phyloP scores from a whole-genome alignment of 2,797 vertebrate genomes.

The Threskiornis aethiopicus region DNA sequence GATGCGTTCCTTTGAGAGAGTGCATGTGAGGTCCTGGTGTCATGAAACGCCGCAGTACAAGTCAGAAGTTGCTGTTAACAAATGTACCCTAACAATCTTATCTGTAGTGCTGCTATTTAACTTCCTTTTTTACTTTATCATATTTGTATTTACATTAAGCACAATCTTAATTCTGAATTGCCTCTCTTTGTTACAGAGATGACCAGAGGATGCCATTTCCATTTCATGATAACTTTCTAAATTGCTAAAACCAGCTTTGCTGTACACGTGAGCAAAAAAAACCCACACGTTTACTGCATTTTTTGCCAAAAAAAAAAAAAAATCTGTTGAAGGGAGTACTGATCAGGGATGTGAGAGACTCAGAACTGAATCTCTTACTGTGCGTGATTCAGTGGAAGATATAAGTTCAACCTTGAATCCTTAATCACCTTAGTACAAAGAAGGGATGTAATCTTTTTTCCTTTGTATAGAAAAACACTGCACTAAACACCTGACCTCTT shows the following conservation, averaged over 20 bases:
- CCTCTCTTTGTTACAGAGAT: not conserved
- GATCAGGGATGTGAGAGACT: not conserved
- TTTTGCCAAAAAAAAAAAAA: not conserved
- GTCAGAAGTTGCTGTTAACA: not conserved
- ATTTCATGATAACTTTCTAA: not conserved
- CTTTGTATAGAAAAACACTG: not conserved
- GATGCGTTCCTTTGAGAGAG: not conserved
- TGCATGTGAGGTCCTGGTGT: not conserved
- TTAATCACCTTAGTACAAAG: not conserved
- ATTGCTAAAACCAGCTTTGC: not conserved
- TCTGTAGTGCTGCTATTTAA: not conserved
- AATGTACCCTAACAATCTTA: not conserved
- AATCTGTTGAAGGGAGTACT: not conserved
- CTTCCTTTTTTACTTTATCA: not conserved
- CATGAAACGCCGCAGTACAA: not conserved
- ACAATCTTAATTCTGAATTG: not conserved
- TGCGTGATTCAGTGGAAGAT: not conserved
- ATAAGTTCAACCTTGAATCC: not conserved
- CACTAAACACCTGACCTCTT: not conserved
- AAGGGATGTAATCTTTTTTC: not conserved
- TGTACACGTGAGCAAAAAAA: not conserved
- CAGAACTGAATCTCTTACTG: not conserved
- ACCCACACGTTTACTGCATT: not conserved
- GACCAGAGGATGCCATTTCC: not conserved
- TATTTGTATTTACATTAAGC: not conserved